Base-by-base conservation (phyloP, 2,888 invertebrate species). In the Ctenicera cuprea region DNA sequence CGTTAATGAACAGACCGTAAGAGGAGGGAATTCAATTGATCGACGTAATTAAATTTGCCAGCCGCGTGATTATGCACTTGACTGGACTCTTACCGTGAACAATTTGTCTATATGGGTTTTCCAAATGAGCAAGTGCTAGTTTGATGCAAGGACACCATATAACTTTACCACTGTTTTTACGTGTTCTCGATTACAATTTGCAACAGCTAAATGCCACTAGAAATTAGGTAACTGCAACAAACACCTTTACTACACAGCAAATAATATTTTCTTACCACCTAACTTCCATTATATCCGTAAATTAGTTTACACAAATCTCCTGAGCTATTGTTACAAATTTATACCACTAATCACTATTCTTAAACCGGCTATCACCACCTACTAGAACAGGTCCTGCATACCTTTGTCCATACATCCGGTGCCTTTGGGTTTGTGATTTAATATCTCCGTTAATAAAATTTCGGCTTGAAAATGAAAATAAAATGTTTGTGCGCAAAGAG, bases 21-120 rank as follows among this genome's bases (percentile, higher is more conserved):
- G 78, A 76, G 70, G 77, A 78, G 72, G 77, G 76, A 80, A 78
- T 80, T 80, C 79, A 79, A 81, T 80, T 80, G 81, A 80, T 81
- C 78, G 79, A 76, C 75, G 80, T 78, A 81, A 80, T 81, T 81
- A 81, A 81, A 79, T 80, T 79, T 78, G 77, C 77, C 74, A 77
- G 76, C 75, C 74, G 79, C 76, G 78, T 79, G 79, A 80, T 81
- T 79, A 81, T 80, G 78, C 77, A 77, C 77, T 79, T 76, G 77
- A 76, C 75, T 77, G 67, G 75, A 67, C 72, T 79, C 76, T 77
- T 64, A 75, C 76, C 72, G 77, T 77, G 78, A 77, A 80, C 81
- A 79, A 81, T 81, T 81, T 81, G 80, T 80, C 78, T 73, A 71
- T 78, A 77, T 77, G 76, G 73, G 70, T 71, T 71, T 78, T 78